Base-by-base conservation (phyloP, 2,888 invertebrate genomes). In the Rhagium mordax region DNA sequence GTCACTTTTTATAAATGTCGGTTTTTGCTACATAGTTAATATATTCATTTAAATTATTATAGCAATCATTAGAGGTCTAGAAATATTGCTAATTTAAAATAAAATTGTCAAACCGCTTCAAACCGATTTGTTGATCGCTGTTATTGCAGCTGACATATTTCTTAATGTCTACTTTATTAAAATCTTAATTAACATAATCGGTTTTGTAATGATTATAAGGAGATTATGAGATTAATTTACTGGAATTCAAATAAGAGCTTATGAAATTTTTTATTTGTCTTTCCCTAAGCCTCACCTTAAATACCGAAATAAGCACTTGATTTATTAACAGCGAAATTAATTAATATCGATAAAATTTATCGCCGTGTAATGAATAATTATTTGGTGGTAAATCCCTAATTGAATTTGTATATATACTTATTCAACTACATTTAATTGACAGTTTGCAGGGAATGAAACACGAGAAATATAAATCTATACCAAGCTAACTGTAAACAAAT, bases 401-500 rank as follows among this genome's bases (percentile, higher is more conserved):
- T 13, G 16, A 6, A 59, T 24, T 55, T 55, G 33, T 16, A 41
- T 29, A 29, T 41, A 41, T 24, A 24, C n/a, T 41, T 59, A 59
- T 29, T 59, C 16, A 29, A 18, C 16, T 59, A 29, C 27, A 29
- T 27, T 59, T 59, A 59, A 59, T 59, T 59, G 33, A 18, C 59
- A 59, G 18, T 41, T 3, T 20, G 29, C 33, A 2, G 16, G 20
- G 18, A 59, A 33, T 33, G 16, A 18, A 33, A 59, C 33, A 33
- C 13, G 5, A 18, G 59, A 33, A 59, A 59, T 18, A 10, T 33
- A 33, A 24, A 57, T 15, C n/a, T n/a, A n/a, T n/a, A n/a, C n/a
- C n/a, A n/a, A n/a, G n/a, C n/a, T n/a, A n/a, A n/a, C n/a, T n/a
- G n/a, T n/a, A n/a, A n/a, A n/a, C n/a, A n/a, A n/a, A n/a, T 24